Evolutionary conservation across 64 coral and sea anemone species (phyloP), one percentile per base, ranked within the genome.

Genomic region (Pocillopora verrucosa): DNA sequence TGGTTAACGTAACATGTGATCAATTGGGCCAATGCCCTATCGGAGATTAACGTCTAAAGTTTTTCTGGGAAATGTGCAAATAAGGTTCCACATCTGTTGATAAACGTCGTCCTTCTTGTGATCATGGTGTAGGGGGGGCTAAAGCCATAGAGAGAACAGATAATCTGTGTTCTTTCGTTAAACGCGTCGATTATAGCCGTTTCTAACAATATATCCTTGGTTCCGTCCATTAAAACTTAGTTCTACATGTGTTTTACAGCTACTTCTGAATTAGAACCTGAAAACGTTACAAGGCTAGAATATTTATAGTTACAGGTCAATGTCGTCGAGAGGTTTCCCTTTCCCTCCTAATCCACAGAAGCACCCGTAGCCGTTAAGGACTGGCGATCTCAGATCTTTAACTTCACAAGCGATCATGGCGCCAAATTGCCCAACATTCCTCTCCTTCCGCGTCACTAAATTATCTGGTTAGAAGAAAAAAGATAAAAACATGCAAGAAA

Each of bases 341-440:
- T 64, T 65, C 10, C 87, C 87, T 36, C 87, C 87, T 37, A 36
- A 3, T 10, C 87, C 87, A 89, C 87, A 89, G 57, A 30, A 89
- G 75, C 87, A 89, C 9, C 87, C 87, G 38, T 89, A 89, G 5
- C 38, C n/a, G 51, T 89, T 89, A 22, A 79, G 79, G 51, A 16
- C 41, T 2, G 63, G 4, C 25, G 74, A 30, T 22, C 36, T 37
- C 37, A 30, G 30, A 30, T 60, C 22, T 16, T 60, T 61, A 58
- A 60, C 76, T 59, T 34, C 41, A 78, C 87, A 89, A 17, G 26
- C 9, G 34, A 89, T 89, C 87, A 89, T 89, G 5, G 25, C 58
- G 9, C 58, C 74, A 78, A 89, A 79, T 24, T 89, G 74, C 3
- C 61, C 9, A 17, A 62, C 11, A 14, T 36, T 65, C 72, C 82